A percentile compares a stretch with the other conserved stretches of the same genome.
These are phyloP conservation scores for Hippopotamyrus pictus DNA, from an alignment of 2,797 vertebrate genomes.

Conservation along the genomic window DNA sequence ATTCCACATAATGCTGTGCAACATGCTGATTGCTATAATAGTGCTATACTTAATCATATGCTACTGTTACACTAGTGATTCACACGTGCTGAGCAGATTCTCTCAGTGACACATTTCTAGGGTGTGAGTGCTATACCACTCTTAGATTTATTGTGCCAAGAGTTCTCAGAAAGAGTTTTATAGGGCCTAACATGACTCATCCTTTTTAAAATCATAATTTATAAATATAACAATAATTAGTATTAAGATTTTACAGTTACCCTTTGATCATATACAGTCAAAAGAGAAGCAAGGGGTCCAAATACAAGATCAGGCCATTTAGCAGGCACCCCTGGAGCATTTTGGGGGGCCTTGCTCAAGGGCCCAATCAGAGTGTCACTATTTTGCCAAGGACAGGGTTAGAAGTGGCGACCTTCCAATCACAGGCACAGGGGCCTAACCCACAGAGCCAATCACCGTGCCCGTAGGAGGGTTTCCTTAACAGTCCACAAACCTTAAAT, in stretches of 20 bases:
- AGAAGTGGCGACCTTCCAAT: not conserved
- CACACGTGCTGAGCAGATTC: not conserved
- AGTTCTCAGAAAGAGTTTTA: not conserved
- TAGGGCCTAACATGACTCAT: not conserved
- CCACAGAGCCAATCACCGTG: not conserved
- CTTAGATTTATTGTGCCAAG: not conserved
- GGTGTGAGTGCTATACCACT: not conserved
- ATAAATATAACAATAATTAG: not conserved
- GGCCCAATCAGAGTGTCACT: not conserved
- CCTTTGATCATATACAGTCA: not conserved
- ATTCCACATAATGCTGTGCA: not conserved
- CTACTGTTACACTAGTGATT: not conserved
- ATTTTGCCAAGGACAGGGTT: not conserved
- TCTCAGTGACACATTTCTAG: not conserved
- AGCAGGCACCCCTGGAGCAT: not conserved
- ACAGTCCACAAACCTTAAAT: not conserved
- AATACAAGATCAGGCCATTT: not conserved
- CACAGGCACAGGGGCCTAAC: not conserved
- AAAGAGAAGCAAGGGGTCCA: not conserved
- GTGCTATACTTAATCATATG: not conserved
- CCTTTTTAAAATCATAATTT: not conserved
- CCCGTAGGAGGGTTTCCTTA: not conserved
- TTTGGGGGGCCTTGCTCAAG: not conserved
- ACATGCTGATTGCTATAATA: not conserved
- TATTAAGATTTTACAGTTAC: not conserved